Base-by-base conservation (phyloP, 2,113 vertebrate genomes). In the Cheilinus undulatus region DNA sequence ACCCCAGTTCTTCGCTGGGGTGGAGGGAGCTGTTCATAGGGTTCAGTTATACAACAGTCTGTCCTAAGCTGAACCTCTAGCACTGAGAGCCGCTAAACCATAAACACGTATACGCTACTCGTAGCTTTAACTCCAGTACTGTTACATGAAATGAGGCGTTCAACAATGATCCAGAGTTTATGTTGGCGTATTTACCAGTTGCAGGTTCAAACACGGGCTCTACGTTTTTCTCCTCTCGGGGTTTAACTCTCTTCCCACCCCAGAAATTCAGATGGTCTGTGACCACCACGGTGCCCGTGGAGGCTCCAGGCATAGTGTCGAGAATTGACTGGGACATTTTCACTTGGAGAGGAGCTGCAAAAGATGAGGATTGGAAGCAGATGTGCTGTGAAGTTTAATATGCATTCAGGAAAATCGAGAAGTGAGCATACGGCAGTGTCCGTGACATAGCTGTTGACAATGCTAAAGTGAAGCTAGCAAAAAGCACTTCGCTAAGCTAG, bases 131-230 rank as follows among this genome's bases (percentile, higher is more conserved):
- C 32, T 34, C 32, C 10, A 34, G 3, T 11, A 11, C 11, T 11
- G 11, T 34, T 34, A 34, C 3, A 11, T 30, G 7, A 7, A 5
- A 34, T 5, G 32, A 3, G 8, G 8, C 5, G 4, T 13, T 40
- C 4, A 40, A 40, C 11, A 13, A 14, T 4, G 38, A 13, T 10
- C 14, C 12, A 13, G 3, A 13, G 11, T 14, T 1, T 5, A 5
- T 2, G 0, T 19, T 10, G 27, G 3, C 40, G 10, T 11, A 9
- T 24, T 45, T 91, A 97, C 97, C 97, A 7, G 97, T 97, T 14
- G 97, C 95, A 0, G 97, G 97, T 60, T 99, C 97, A 4, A 93
- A 96, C 0, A 96, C 94, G 3, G 95, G 90, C 80, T 98, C 96
- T 0, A 75, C 51, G 79, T 92, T 91, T 0, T 87, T 90, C 17